Evolutionary conservation across 2,797 vertebrate genomes (phyloP).

Genomic region (Phoebastria nigripes): DNA sequence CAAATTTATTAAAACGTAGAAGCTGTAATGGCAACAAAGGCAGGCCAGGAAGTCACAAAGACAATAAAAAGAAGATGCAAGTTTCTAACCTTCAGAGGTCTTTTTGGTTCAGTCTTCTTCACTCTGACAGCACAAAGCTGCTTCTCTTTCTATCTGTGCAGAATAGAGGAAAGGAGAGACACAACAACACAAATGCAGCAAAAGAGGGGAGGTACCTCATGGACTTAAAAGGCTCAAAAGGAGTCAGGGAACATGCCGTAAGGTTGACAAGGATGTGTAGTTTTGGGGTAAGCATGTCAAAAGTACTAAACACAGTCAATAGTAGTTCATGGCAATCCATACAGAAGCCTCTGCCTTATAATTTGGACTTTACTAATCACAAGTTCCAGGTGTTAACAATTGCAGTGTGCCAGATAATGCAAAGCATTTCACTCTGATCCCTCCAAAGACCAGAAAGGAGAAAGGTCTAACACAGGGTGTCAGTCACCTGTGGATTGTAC

Average conservation of each 20-base stretch:
- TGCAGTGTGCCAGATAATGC: not conserved
- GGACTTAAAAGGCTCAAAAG: not conserved
- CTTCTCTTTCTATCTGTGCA: not conserved
- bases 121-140: not conserved
- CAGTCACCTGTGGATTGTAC: not conserved
- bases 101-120: not conserved
- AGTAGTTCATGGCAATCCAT: not conserved
- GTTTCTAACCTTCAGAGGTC: not conserved
- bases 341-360: not conserved
- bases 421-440: not conserved
- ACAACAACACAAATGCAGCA: not conserved
- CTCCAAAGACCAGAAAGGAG: not conserved
- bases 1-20: not conserved
- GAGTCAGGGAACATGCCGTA: not conserved
- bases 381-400: not conserved
- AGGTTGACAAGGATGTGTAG: not conserved
- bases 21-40: not conserved
- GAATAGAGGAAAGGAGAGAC: not conserved
- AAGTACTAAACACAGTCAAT: not conserved
- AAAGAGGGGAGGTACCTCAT: not conserved
- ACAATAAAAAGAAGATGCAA: not conserved
- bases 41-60: not conserved
- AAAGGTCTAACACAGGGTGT: not conserved
- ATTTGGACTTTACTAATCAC: not conserved
- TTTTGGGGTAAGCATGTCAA: not conserved